Evolutionary conservation across 2,888 invertebrate genomes (phyloP).

Genomic region (Eucriotettix oculatus): DNA sequence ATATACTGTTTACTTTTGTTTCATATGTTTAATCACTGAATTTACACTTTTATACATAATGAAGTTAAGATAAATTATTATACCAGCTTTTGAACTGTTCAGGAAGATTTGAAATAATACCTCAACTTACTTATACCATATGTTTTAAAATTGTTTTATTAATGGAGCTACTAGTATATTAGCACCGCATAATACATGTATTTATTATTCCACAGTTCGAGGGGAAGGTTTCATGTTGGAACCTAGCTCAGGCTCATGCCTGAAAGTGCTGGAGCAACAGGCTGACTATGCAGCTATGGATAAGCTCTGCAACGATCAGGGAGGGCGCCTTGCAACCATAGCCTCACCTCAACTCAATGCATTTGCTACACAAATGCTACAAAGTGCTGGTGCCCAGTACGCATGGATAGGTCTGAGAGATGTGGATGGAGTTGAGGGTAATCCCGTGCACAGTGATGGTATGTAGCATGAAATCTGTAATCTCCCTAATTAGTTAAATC

Average conservation of each 20-base stretch:
- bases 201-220: neutral
- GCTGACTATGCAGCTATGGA: slow-evolving; percentile 2
- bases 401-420: slow-evolving; percentile 4
- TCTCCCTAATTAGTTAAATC: too few species aligned
- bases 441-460: slow-evolving; percentile 5
- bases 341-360: neutral
- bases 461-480: too few species aligned
- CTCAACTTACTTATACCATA: too few species aligned
- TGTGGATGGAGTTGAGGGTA: neutral
- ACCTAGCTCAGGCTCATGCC: slow-evolving; percentile 1
- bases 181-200: neutral
- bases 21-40: too few species aligned
- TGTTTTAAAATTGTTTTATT: neutral
- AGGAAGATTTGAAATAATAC: too few species aligned
- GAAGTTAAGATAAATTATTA: too few species aligned
- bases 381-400: neutral
- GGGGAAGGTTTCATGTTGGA: slow-evolving; percentile 2
- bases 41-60: too few species aligned
- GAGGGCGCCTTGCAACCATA: slow-evolving; percentile 2
- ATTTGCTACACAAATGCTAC: neutral
- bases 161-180: neutral
- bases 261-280: neutral
- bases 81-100: too few species aligned
- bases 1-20: too few species aligned
- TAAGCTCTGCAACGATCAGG: neutral